phyloP scores from a whole-genome alignment of 2,888 invertebrate species.

The Pachycephus smyrnensis region DNA sequence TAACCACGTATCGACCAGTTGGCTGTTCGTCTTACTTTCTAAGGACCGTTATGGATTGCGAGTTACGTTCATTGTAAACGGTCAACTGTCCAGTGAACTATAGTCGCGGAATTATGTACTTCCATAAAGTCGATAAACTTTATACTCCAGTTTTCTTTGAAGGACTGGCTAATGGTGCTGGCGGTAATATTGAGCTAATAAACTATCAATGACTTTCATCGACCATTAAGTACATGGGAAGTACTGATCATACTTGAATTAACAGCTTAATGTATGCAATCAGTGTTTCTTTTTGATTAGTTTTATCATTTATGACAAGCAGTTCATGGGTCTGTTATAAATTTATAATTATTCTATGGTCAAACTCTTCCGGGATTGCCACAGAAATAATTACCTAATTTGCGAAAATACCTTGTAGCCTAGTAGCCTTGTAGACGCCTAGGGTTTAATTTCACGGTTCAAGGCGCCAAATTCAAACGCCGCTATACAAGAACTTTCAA shows the following conservation, averaged over 20 bases:
- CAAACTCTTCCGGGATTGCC: neutral
- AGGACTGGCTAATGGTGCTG: neutral
- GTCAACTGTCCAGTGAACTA: neutral
- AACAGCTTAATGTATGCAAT: neutral
- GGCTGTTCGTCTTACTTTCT: constrained; percentile 30
- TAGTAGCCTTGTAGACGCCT: neutral
- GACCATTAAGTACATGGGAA: neutral
- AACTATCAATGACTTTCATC: neutral
- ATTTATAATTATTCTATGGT: neutral
- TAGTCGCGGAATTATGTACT: neutral
- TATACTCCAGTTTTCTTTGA: neutral
- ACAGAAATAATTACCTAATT: neutral
- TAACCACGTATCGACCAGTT: neutral
- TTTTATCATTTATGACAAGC: neutral
- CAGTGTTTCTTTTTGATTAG: neutral
- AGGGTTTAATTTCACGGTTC: neutral
- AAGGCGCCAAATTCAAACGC: neutral
- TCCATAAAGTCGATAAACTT: neutral
- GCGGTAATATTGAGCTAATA: neutral
- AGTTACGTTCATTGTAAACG: constrained; percentile 1
- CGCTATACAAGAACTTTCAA: neutral
- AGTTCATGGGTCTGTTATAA: neutral
- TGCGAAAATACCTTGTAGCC: neutral
- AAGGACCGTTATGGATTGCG: constrained; percentile 28
- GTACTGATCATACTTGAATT: neutral